Base-by-base conservation (phyloP, 2,113 vertebrate genomes). In the Nycticorax nycticorax region DNA sequence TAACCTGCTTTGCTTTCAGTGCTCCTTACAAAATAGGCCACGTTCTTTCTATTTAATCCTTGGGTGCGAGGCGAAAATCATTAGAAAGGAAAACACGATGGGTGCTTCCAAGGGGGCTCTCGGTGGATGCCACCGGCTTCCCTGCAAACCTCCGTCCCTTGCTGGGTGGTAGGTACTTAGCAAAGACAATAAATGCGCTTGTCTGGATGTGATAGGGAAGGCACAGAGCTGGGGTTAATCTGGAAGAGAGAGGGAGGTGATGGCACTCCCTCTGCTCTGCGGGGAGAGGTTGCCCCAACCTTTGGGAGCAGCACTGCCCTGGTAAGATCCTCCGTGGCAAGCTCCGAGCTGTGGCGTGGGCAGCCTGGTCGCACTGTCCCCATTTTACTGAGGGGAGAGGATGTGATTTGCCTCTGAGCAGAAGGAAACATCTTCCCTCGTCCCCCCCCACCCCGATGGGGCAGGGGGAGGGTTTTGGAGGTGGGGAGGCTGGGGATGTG, bases 21-120 rank as follows among this genome's bases (percentile, higher is more conserved):
- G 71, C n/a, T 88, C 69, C 74, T 81, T n/a, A 71, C 86, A 82
- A 97, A 96, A 77, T 78, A 90, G 94, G 90, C 74, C 92, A 68
- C 2, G 14, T 80, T 94, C 95, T 75, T 89, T 67, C 84, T 79
- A 16, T 63, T 68, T 60, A 92, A 90, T 89, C 83, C 64, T 73
- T 30, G 47, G 64, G 69, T 3, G 10, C 4, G 7, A 82, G 86
- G 73, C 0, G 1, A 78, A 71, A 77, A 33, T 35, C 39, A 5
- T 1, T 64, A 6, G 5, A 13, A 91, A 62, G 76, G 81, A 92
- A 94, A 94, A 91, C 15, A 11, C 2, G 1, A 45, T 0, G 0
- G 76, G 60, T 47, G 59, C 55, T 77, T 89, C 85, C 68, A 45
- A 67, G 33, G 63, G 16, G 3, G 59, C 57, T 43, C 30, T 53